These are phyloP conservation scores for Anisognathus igniventris DNA, from an alignment of 2,797 vertebrate species.

Conservation along the genomic window DNA sequence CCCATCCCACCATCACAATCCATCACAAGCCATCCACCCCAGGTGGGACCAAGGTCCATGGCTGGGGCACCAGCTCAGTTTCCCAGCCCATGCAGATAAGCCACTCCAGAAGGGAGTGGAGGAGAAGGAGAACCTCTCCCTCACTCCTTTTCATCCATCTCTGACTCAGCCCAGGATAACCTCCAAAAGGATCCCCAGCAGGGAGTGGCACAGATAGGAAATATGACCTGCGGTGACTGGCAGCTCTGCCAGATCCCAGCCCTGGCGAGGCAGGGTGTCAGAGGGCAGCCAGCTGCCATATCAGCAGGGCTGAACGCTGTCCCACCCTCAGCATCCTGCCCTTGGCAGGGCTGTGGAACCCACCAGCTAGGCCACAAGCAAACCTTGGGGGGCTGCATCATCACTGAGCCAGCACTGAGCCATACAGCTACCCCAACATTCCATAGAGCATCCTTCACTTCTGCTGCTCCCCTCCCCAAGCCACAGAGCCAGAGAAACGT, in stretches of 20 bases:
- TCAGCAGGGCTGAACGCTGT: not conserved
- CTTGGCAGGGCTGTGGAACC: not conserved
- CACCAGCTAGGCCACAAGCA: not conserved
- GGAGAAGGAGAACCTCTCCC: not conserved
- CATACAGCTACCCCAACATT: accelerated
- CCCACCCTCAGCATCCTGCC: not conserved
- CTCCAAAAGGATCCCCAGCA: not conserved
- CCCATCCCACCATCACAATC: not conserved
- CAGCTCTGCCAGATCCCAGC: not conserved
- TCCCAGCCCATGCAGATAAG: not conserved
- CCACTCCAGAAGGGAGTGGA: accelerated
- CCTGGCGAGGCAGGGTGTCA: not conserved
- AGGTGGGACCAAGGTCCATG: accelerated
- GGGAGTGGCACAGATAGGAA: not conserved
- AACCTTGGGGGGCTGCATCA: not conserved
- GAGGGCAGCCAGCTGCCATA: accelerated
- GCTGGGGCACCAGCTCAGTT: not conserved
- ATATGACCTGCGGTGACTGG: not conserved
- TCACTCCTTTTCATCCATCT: not conserved
- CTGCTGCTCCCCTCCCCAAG: not conserved
- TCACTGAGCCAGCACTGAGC: not conserved
- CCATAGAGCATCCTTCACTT: not conserved
- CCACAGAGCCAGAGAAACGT: not conserved
- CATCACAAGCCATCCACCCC: accelerated
- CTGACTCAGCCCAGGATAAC: conserved; percentile 16